Conservation (phyloP, 1,140 invertebrate genomes). For the Sitobion miscanthi region DNA sequence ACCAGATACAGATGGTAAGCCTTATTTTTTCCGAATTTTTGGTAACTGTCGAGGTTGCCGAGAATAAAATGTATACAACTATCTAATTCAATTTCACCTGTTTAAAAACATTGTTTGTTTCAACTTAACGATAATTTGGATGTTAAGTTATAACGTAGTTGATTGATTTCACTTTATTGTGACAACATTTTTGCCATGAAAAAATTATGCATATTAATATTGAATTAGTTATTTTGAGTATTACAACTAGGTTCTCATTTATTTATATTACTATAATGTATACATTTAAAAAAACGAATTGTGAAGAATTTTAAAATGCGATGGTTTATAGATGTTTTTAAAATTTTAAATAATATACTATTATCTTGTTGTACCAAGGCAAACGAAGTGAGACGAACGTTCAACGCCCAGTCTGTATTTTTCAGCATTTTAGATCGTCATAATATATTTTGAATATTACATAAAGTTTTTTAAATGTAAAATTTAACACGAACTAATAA, state of each 20-base stretch:
- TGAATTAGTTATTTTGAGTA: not conserved
- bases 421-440: not conserved
- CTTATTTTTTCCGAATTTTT: not conserved
- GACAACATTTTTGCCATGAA: no score
- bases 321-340: not conserved
- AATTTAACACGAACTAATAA: not conserved
- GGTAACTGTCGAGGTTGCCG: not conserved
- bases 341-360: not conserved
- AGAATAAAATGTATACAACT: no score
- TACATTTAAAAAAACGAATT: not conserved
- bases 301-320: not conserved
- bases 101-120: not conserved
- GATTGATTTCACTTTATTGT: not conserved
- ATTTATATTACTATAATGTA: not conserved
- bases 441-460: not conserved
- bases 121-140: not conserved
- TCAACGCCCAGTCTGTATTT: not conserved
- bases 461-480: not conserved
- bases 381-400: not conserved
- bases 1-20: not conserved
- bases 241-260: not conserved
- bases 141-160: not conserved
- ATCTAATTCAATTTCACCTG: no score
- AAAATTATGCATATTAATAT: no score
- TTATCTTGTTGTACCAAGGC: not conserved